These are phyloP conservation scores for Sycobia sp. DNA, from an alignment of 1,140 invertebrate genomes.

Conservation along the genomic window DNA sequence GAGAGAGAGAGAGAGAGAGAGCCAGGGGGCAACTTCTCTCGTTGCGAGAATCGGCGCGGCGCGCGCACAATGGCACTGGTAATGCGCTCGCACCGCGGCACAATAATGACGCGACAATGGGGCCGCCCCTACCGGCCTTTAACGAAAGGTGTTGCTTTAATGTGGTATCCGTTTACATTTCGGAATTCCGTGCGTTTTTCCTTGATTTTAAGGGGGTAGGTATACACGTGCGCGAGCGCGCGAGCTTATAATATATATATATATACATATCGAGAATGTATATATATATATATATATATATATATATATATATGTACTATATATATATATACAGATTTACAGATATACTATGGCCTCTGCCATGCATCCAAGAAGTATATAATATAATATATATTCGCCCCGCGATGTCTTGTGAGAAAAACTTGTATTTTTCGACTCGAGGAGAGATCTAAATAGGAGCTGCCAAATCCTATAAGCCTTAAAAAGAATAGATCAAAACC, in stretches of 20 bases:
- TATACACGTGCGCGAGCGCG: neutral
- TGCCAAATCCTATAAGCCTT: too few species aligned
- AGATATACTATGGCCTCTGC: too few species aligned
- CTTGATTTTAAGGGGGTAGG: constrained; percentile 31
- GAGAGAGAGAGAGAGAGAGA: constrained; percentile 36
- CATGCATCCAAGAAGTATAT: too few species aligned
- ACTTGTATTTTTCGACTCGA: too few species aligned
- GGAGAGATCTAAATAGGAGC: too few species aligned
- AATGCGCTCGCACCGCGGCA: constrained; percentile 49
- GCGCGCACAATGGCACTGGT: constrained; percentile 54
- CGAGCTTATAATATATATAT: neutral
- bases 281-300: too few species aligned
- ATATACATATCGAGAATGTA: neutral
- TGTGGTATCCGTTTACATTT: constrained; percentile 56
- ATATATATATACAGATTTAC: too few species aligned
- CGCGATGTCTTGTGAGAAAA: too few species aligned
- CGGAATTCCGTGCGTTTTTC: constrained; percentile 40
- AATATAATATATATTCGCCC: too few species aligned
- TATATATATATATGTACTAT: too few species aligned
- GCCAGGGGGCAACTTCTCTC: too few species aligned
- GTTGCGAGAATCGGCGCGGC: constrained; percentile 41
- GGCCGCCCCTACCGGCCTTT: constrained; percentile 44
- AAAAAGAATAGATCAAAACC: too few species aligned
- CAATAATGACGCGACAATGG: constrained; percentile 57
- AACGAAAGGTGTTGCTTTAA: constrained; percentile 61